These are phyloP conservation scores for Gymnothorax javanicus DNA, from an alignment of 2,797 vertebrate species.

Conservation along the genomic window DNA sequence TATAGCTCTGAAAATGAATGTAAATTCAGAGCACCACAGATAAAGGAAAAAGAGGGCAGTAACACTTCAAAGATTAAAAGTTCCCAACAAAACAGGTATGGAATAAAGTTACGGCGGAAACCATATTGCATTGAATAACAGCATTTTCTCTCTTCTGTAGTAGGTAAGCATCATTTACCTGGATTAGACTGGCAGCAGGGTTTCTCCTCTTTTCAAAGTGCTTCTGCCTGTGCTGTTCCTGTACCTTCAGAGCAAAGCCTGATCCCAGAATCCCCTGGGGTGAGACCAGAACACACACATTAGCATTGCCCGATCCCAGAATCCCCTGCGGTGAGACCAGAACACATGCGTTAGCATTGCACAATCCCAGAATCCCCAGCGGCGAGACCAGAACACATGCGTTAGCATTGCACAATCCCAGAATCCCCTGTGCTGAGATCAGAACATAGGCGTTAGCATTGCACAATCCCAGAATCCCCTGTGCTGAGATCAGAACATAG, in stretches of 20 bases:
- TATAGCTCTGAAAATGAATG: not conserved
- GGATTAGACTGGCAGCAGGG: conserved; percentile 94
- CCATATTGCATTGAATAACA: not conserved
- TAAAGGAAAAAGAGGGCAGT: not conserved
- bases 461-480: too few relatives aligned
- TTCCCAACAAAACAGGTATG: not conserved
- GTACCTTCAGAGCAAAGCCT: conserved; percentile 95
- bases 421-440: too few relatives aligned
- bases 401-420: too few relatives aligned
- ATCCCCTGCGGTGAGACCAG: too few relatives aligned
- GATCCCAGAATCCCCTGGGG: conserved; percentile 94
- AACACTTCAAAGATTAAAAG: not conserved
- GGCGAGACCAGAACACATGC: too few relatives aligned
- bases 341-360: too few relatives aligned
- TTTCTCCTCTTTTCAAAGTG: conserved; percentile 98
- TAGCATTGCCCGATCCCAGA: not conserved
- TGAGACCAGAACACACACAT: not conserved
- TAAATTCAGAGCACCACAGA: not conserved
- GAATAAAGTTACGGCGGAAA: not conserved
- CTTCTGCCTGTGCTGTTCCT: conserved; percentile 97
- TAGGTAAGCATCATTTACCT: conserved; percentile 74
- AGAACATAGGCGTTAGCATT: too few relatives aligned
- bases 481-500: too few relatives aligned
- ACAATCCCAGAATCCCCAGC: too few relatives aligned
- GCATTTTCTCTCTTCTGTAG: not conserved